Base-by-base conservation (phyloP, 2,113 vertebrate genomes). In the Mobula hypostoma region DNA sequence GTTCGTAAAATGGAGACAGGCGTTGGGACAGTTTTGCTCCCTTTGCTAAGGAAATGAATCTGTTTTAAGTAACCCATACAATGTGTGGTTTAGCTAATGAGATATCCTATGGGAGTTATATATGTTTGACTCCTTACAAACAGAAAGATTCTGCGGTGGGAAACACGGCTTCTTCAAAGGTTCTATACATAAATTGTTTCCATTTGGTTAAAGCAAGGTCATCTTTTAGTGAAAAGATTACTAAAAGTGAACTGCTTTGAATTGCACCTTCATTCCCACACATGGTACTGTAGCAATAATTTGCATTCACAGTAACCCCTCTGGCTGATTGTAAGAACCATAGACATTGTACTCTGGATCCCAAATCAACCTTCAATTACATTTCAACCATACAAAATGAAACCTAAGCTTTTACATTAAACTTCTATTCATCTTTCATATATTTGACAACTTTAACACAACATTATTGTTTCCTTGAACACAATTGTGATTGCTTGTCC, bases 31-130 rank as follows among this genome's bases (percentile, higher is more conserved):
- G 91, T 19, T 92, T 92, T 32, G 68, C 72, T 48, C 91, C 72
- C 70, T 93, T 93, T 93, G n/a, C 91, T 93, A 56, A 93, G 91
- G 91, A 93, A 93, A 93, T 93, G 91, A 74, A 93, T 40, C 91
- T 93, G 91, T 72, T 93, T 19, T 29, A 93, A 76, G 70, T 93
- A 93, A 93, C 91, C 91, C 91, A 93, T 93, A 74, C 91, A 93
- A 93, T 93, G 91, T 93, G 91, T 93, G 91, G 91, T 93, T 93
- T 93, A 93, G 91, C 91, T 93, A 93, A 93, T 93, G 91, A 93
- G 91, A 56, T 93, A 93, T 74, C 91, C 91, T 93, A 74, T 93
- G 91, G 91, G 91, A 93, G 91, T 92, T 92, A 92, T 72, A 72
- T 92, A 72, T 70, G 90, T 92, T 92, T 92, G 32, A 68, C 72